These are phyloP conservation scores for Fregata magnificens DNA, from an alignment of 2,113 vertebrate species.

Conservation along the genomic window DNA sequence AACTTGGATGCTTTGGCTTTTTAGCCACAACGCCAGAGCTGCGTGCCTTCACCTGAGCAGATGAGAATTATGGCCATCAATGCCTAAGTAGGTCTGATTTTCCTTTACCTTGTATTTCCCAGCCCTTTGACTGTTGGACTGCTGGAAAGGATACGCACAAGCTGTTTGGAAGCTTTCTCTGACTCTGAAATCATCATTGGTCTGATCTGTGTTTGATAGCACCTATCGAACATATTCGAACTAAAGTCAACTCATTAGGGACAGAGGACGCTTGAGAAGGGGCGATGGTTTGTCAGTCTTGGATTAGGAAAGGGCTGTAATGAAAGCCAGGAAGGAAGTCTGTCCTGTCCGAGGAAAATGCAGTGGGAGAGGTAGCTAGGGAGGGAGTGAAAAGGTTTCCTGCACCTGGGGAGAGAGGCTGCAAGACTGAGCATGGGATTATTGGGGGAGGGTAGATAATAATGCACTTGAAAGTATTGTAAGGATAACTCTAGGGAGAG, in stretches of 20 bases:
- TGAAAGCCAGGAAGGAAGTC: neutral
- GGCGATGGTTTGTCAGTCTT: neutral
- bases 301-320: neutral
- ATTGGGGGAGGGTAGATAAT: neutral
- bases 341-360: neutral
- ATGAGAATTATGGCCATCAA: neutral
- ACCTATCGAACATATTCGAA: neutral
- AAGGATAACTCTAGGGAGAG: neutral
- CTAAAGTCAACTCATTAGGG: neutral
- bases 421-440: neutral
- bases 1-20: neutral
- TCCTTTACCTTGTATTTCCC: neutral
- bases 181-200: neutral
- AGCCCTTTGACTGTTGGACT: neutral
- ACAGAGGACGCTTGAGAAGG: neutral
- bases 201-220: neutral
- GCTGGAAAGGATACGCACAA: neutral
- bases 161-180: neutral
- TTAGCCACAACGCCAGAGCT: neutral
- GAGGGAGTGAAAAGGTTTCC: neutral
- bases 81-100: neutral
- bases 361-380: neutral
- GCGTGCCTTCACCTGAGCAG: neutral
- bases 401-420: neutral
- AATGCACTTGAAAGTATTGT: neutral